Base-by-base conservation (phyloP, 2,888 invertebrate species). In the Steinernema scapterisci region DNA sequence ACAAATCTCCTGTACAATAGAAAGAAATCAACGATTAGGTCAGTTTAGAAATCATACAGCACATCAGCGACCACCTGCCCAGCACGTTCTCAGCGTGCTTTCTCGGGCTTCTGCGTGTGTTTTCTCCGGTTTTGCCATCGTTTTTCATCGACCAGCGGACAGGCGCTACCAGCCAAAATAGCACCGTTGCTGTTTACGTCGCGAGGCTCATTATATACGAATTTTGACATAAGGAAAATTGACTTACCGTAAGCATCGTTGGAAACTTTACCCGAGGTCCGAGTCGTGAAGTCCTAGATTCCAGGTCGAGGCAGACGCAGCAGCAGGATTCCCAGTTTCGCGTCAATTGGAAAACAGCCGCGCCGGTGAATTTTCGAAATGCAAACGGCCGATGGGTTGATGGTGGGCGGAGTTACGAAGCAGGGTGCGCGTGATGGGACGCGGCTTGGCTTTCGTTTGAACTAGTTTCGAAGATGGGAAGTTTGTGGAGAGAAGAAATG, bases 11-110 rank as follows among this genome's bases (percentile, higher is more conserved):
- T 63, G 63, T 63, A 63, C 63, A 63, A 63, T 25, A 21, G 31
- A 19, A 63, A n/a, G 23, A 63, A 63, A 25, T 63, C n/a, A 27
- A 63, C 11, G 16, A 23, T 25, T 27, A 31, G 27, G 38, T 63
- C 31, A 63, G 16, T 31, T 63, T 52, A 5, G 31, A 63, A 63
- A 38, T 31, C 63, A 63, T 63, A 63, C 63, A 63, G 63, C 63
- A 63, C 63, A 63, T 63, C 63, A 63, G 63, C 63, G 63, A 63
- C 63, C 63, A 63, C 27, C 16, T 21, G 48, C 48, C 48, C 63
- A 27, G 63, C 38, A 52, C 52, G 21, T 16, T 27, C 7, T 3
- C 25, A 21, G 25, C 23, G 23, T 6, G 25, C 11, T 54, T 54
- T 54, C 54, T 25, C 54, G 27, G 27, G 23, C 63, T 63, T 31